Evolutionary conservation across 2,888 invertebrate species (phyloP), one percentile per base, ranked within the genome.

Genomic region (Caprella mutica): DNA sequence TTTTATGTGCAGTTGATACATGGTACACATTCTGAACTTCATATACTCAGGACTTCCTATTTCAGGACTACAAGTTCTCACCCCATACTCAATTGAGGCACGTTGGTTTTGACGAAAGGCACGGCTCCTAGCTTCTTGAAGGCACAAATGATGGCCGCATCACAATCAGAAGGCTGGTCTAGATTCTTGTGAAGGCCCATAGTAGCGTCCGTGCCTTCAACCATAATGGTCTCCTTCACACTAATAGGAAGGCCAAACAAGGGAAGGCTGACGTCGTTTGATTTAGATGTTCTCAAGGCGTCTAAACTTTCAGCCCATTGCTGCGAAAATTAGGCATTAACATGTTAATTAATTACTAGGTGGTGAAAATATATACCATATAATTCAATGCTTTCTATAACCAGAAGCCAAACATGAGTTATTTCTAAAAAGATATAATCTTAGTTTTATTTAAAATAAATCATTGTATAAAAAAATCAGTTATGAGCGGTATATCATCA

Each of bases 101-200:
- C 69, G 65, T 75, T 75, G 8, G 74, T 77, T 61, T 72, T 70
- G 21, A 72, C 73, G 69, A 73, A 76, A 1, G 77, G 76, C 35
- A 77, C 68, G 19, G 75, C 77, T 50, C 77, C 77, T 5, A 70
- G 65, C 3, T 67, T 58, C 21, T 59, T 65, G 5, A 72, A 58
- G 14, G 65, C 61, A 27, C 62, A 52, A 6, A 65, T 56, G 17
- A 60, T 14, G n/a, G 52, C 52, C 9, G 64, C 52, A 23, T 61
- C 46, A 3, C 23, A 5, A 4, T 59, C 55, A 6, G 69, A 66
- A 0, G 72, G 72, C 42, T 68, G 65, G 57, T 65, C 67, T 14
- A 71, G 63, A 23, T 66, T 66, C 55, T 70, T 69, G 3, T 69
- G 71, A 44, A 70, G 69, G 14, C 73, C 73, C 14, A 68, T 52